Evolutionary conservation across 2,113 vertebrate species (phyloP), one percentile per base, ranked within the genome.

Genomic region (Clarias macrocephalus): DNA sequence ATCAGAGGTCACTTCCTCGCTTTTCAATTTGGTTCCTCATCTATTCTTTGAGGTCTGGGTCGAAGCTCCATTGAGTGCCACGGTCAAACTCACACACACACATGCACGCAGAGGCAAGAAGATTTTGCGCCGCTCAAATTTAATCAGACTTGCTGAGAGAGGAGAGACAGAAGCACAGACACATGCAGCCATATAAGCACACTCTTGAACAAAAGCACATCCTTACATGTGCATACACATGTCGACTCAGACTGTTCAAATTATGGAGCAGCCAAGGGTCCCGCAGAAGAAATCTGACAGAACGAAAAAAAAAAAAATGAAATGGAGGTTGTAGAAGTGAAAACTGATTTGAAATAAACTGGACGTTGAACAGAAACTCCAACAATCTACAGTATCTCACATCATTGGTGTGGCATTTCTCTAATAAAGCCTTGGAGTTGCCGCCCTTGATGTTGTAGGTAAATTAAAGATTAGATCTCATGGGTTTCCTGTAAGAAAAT

Each of bases 61-160:
- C 57, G 66, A n/a, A 18, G n/a, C 11, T 63, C 13, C 56, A n/a
- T n/a, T 59, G 56, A 79, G 48, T 57, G 65, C n/a, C 19, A 80
- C 75, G 75, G 30, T 52, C 37, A 33, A 9, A 82, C 68, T 19
- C 83, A 54, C 75, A 19, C n/a, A 79, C n/a, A 79, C 15, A 57
- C 66, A 85, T 76, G 54, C 81, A 83, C 21, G 56, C 11, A 59
- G 5, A 84, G 4, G 10, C n/a, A 60, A 5, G 83, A 28, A 13
- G 30, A 87, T 90, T 89, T 89, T 89, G 86, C 23, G 6, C 75
- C 18, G 10, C 37, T 62, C 62, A 10, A n/a, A 62, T 89, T 62
- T 63, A 73, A 89, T 91, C 85, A 88, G 79, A 83, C 84, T 88
- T 57, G 54, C 86, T 76, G 70, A 30, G 33, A 63, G 72, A 59